A percentile compares a stretch with the other conserved stretches of the same genome.
Conservation (phyloP, 2,113 vertebrate genomes). For the Azemiops feae region DNA sequence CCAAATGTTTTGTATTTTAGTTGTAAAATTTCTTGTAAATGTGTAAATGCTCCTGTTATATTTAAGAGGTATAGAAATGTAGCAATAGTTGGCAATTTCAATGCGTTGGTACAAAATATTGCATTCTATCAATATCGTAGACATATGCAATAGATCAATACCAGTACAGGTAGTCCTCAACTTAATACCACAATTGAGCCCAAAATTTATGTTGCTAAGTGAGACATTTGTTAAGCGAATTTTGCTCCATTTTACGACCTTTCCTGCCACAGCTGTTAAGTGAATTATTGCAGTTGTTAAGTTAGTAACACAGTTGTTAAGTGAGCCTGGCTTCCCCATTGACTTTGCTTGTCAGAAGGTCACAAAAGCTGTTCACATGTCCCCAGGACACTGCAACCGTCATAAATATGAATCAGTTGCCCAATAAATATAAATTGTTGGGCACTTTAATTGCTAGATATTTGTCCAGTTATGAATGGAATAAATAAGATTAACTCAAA, state of each 20-base stretch:
- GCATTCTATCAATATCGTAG: not conserved
- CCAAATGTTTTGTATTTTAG: not conserved
- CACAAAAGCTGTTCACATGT: not conserved
- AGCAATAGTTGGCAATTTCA: not conserved
- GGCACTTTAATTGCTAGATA: not conserved
- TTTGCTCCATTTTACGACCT: not conserved
- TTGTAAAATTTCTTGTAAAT: not conserved
- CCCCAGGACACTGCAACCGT: not conserved
- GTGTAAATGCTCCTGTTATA: not conserved
- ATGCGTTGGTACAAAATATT: not conserved
- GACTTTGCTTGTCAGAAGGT: not conserved
- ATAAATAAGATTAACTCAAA: not conserved
- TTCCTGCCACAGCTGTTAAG: not conserved
- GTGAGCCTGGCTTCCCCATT: not conserved
- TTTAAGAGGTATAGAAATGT: not conserved
- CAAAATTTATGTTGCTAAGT: not conserved
- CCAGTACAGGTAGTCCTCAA: not conserved
- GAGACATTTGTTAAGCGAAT: not conserved
- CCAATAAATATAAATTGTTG: not conserved
- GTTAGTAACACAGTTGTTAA: not conserved
- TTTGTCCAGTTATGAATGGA: not conserved
- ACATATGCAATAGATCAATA: not conserved
- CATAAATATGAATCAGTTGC: not conserved
- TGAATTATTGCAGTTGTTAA: not conserved
- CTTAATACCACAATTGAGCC: not conserved